Base-by-base conservation (phyloP, 2,888 invertebrate genomes). In the Tipula confusa region DNA sequence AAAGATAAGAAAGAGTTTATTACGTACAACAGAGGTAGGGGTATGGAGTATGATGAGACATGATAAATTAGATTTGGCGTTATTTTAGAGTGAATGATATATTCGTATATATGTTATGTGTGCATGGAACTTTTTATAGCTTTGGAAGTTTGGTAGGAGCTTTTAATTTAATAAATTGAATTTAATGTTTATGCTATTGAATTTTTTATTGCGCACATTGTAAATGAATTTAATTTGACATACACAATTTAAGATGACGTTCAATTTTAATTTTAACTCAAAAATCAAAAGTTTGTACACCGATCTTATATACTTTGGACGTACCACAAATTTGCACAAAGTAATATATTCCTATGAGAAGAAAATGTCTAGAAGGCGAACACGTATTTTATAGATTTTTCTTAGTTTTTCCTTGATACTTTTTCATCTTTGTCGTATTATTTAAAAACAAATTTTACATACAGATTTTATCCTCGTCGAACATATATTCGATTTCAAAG, bases 1-100 rank as follows among this genome's bases (percentile, higher is more conserved):
- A 64, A 18, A 64, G 64, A 64, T 64, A 64, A 64, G 64, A 64
- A 64, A 64, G 64, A 64, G 64, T 64, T 64, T 64, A 64, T 64
- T 24, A 64, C 24, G 24, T 64, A 9, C 24, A 64, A 24, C n/a
- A 7, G 24, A 24, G 24, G 24, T 3, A 11, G 24, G 33, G 33
- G 24, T 64, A n/a, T 7, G 64, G 2, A 11, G 24, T 48, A 24
- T 64, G 64, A 24, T 64, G 64, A 18, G 18, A 64, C 64, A 64
- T 64, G 64, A 64, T 64, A 64, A 64, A 64, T 64, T 64, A 64
- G 24, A 24, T 64, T 64, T 64, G 24, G 18, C 64, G 64, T 64
- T 64, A 9, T 64, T 64, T 24, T 11, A 7, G 11, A 64, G 11
- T 24, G 64, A 64, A 24, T 64, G 64, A 24, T 64, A 18, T 6